phyloP scores from a whole-genome alignment of 2,888 invertebrate genomes.

The Zaprionus lineosus region DNA sequence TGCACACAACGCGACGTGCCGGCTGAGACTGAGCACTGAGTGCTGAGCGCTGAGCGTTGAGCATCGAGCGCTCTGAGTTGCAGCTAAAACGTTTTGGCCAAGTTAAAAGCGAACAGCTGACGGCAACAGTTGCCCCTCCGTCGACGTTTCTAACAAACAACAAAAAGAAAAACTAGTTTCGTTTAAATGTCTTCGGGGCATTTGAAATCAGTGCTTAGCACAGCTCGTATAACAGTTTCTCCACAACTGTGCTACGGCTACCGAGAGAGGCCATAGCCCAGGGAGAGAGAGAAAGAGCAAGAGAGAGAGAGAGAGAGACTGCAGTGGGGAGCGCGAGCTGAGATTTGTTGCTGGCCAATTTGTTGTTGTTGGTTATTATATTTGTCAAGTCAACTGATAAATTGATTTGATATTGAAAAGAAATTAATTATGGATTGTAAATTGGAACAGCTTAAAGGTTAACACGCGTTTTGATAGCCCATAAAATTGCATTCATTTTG shows the following conservation, averaged over 20 bases:
- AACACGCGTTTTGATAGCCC: neutral
- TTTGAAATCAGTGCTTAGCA: conserved; percentile 52
- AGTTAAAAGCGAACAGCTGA: conserved; percentile 65
- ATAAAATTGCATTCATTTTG: too few species aligned
- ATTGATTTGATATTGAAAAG: conserved; percentile 78
- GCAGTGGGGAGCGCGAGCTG: too few species aligned
- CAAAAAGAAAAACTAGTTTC: conserved; percentile 66
- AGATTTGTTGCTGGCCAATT: conserved; percentile 46
- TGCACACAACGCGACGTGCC: conserved; percentile 74
- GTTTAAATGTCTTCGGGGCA: conserved; percentile 56
- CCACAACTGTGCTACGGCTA: conserved; percentile 44
- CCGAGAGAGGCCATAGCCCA: neutral
- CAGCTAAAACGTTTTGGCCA: conserved; percentile 51
- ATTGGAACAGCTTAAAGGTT: conserved; percentile 34
- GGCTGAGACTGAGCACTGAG: conserved; percentile 60
- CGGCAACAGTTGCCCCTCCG: conserved; percentile 15
- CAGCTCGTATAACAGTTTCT: conserved; percentile 50
- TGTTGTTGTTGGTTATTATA: conserved; percentile 66
- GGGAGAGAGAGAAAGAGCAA: conserved; percentile 1
- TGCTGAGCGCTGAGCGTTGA: conserved; percentile 18
- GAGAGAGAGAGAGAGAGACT: neutral
- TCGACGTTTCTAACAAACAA: conserved; percentile 31
- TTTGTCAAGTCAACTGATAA: conserved; percentile 77
- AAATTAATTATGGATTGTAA: conserved; percentile 69
- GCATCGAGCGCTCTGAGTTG: conserved; percentile 28